Evolutionary conservation across 2,888 invertebrate genomes (phyloP).

Genomic region (Piscicola geometra): DNA sequence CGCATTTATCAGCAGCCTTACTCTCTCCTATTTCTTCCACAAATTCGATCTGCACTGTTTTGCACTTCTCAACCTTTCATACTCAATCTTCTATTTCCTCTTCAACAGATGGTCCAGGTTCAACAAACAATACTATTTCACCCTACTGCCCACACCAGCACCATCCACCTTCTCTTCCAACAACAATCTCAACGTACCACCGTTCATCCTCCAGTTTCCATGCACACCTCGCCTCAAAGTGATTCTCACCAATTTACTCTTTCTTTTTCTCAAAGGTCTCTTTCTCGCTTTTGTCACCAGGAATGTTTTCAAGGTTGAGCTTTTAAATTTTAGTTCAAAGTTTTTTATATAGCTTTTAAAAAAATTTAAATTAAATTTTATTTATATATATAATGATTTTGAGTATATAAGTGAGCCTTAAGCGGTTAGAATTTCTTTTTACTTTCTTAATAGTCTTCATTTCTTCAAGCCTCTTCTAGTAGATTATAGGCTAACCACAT

Average conservation of each 20-base stretch:
- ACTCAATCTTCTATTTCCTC: not conserved
- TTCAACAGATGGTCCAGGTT: not conserved
- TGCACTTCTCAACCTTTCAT: not conserved
- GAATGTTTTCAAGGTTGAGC: not conserved
- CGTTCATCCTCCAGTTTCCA: not conserved
- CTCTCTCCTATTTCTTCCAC: slow-evolving; percentile 1
- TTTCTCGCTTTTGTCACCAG: not conserved
- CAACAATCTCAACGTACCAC: slow-evolving; percentile 8
- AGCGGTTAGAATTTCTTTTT: too few relatives aligned
- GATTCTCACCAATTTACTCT: not conserved
- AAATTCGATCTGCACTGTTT: not conserved
- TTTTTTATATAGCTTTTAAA: too few relatives aligned
- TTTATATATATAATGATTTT: too few relatives aligned
- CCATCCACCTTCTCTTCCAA: not conserved
- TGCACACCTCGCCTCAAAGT: not conserved
- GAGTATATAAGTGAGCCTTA: too few relatives aligned
- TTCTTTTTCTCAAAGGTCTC: not conserved
- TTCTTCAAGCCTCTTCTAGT: too few relatives aligned
- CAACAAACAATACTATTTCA: slow-evolving; percentile 8
- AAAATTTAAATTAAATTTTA: too few relatives aligned
- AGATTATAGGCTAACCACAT: too few relatives aligned
- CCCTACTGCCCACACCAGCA: not conserved
- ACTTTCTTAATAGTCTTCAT: too few relatives aligned
- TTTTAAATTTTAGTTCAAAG: too few relatives aligned
- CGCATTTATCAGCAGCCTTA: not conserved